phyloP scores from a whole-genome alignment of 2,797 vertebrate genomes.

The Platyrinchus mystaceus region DNA sequence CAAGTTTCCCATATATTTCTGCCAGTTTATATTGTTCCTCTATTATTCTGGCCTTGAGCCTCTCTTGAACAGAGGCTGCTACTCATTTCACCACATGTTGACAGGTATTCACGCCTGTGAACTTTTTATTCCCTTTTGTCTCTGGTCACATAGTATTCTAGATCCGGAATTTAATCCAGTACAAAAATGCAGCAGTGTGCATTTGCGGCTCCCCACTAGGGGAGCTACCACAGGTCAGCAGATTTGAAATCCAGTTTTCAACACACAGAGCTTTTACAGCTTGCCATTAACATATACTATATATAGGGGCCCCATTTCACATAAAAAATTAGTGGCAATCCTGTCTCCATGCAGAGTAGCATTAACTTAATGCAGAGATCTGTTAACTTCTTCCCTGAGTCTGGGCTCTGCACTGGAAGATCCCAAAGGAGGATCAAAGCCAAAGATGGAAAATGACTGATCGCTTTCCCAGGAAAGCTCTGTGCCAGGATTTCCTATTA shows the following conservation, averaged over 20 bases:
- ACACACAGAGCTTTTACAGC: not conserved
- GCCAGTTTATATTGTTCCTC: conserved; percentile 40
- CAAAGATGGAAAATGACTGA: conserved; percentile 42
- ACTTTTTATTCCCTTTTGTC: conserved; percentile 47
- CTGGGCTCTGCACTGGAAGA: not conserved
- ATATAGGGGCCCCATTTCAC: not conserved
- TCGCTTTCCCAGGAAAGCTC: not conserved
- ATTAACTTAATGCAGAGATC: not conserved
- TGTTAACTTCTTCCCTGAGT: conserved; percentile 19
- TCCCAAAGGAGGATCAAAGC: conserved; percentile 47
- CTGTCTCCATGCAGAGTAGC: not conserved
- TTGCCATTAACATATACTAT: conserved; percentile 10
- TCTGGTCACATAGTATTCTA: conserved; percentile 11
- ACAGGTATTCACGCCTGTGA: conserved; percentile 41
- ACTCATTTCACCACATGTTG: conserved; percentile 47
- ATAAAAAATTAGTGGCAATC: not conserved
- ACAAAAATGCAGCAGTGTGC: conserved; percentile 22
- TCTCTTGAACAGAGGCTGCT: conserved; percentile 7
- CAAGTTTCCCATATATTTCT: conserved; percentile 50
- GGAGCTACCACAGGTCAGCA: conserved; percentile 46
- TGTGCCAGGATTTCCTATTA: conserved; percentile 35
- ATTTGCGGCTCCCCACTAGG: conserved; percentile 29
- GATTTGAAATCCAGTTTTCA: conserved; percentile 36
- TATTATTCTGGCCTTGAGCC: conserved; percentile 23
- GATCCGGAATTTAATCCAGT: conserved; percentile 27